Conservation (phyloP, 2,113 vertebrate genomes). For the Mustela lutreola region DNA sequence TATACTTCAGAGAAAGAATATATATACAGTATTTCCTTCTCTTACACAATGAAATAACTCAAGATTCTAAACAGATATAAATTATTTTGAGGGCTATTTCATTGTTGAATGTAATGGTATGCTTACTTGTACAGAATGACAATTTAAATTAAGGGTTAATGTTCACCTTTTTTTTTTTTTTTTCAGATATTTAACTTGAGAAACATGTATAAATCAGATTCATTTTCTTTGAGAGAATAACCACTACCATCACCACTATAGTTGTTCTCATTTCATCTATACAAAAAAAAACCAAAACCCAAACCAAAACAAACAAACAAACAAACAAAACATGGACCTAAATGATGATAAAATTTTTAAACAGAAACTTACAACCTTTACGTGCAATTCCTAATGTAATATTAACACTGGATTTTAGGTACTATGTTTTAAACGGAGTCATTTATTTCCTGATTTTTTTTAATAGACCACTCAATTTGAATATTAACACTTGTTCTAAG, state of each 20-base stretch:
- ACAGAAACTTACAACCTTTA: background rate
- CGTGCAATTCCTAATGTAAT: background rate
- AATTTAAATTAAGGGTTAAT: background rate
- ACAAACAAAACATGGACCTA: background rate
- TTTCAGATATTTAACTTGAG: slow-evolving; percentile 31
- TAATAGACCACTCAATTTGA: background rate
- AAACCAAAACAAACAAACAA: no score
- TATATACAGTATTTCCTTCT: background rate
- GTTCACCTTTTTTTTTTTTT: background rate
- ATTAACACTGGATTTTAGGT: background rate
- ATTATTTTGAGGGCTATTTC: background rate
- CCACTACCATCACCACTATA: background rate
- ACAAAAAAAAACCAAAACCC: background rate
- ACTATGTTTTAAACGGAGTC: background rate
- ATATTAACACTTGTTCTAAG: background rate
- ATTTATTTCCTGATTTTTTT: slow-evolving; percentile 35
- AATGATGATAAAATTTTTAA: background rate
- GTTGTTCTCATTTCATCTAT: background rate
- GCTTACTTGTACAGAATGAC: background rate
- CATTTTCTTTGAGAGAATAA: slow-evolving; percentile 52
- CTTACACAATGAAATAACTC: background rate
- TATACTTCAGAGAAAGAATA: background rate
- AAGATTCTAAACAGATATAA: background rate
- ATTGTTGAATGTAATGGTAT: background rate
- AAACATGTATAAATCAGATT: background rate